A percentile compares a stretch with the other conserved stretches of the same genome.
These are phyloP conservation scores for Vombatus ursinus DNA, from an alignment of 2,113 vertebrate genomes.

Conservation along the genomic window DNA sequence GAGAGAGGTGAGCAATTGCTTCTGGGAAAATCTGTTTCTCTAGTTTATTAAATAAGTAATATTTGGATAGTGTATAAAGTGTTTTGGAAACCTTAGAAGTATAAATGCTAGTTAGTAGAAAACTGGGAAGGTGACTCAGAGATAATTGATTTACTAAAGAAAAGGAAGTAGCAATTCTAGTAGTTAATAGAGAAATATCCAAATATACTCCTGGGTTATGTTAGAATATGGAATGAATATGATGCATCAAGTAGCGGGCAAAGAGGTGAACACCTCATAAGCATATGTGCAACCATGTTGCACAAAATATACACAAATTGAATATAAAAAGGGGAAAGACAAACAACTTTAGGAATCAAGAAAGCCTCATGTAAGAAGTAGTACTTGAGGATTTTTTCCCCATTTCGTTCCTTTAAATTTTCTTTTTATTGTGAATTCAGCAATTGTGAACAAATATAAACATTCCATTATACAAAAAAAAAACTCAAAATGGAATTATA, in stretches of 20 bases:
- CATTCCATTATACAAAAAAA: too few relatives aligned
- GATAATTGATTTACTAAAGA: neutral
- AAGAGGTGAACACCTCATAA: neutral
- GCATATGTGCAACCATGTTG: too few relatives aligned
- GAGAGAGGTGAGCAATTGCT: neutral
- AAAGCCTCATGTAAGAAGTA: too few relatives aligned
- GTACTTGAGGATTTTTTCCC: too few relatives aligned
- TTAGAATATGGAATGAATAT: neutral
- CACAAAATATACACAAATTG: too few relatives aligned
- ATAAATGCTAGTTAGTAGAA: neutral
- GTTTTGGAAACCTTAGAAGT: too few relatives aligned
- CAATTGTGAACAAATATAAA: too few relatives aligned
- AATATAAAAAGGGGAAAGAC: too few relatives aligned
- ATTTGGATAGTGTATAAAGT: neutral
- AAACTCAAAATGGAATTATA: too few relatives aligned
- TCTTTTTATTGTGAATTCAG: too few relatives aligned
- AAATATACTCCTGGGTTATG: neutral
- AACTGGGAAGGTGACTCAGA: neutral
- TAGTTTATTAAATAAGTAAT: neutral
- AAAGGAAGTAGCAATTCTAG: neutral
- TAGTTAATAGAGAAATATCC: neutral
- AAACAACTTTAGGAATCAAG: too few relatives aligned
- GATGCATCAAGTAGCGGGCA: neutral
- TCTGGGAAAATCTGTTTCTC: neutral
- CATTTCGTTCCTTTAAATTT: too few relatives aligned